Percentiles rank a stretch among this genome's conserved stretches.
phyloP scores from a whole-genome alignment of 2,797 vertebrate species.

The Gila robusta region DNA sequence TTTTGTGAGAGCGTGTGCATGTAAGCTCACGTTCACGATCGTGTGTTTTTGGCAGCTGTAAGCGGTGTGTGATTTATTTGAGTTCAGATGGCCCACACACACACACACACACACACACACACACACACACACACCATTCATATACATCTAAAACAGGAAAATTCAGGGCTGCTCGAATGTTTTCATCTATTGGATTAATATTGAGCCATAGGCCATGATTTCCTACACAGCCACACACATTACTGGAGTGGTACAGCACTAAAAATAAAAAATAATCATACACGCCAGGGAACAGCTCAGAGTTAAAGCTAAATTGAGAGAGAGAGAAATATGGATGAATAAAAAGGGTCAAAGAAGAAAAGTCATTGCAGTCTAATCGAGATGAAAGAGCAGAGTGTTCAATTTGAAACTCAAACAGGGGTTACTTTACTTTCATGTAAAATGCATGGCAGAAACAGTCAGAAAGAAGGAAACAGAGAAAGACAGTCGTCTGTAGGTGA shows the following conservation, averaged over 20 bases:
- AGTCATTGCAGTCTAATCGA: conserved; percentile 7
- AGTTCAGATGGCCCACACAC: conserved; percentile 25
- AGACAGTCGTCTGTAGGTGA: conserved; percentile 6
- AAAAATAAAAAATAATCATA: conserved; percentile 43
- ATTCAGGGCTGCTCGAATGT: conserved; percentile 28
- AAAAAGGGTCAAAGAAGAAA: conserved; percentile 27
- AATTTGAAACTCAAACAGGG: conserved; percentile 44
- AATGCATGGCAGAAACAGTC: conserved; percentile 31
- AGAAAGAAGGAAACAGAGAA: conserved; percentile 22
- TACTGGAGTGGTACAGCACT: conserved; percentile 32
- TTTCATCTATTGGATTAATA: conserved; percentile 42
- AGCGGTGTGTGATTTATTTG: conserved; percentile 16
- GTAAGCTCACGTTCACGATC: background rate
- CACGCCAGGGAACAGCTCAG: conserved; percentile 5
- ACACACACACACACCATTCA: conserved; percentile 24
- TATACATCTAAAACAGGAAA: conserved; percentile 46
- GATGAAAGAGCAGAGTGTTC: conserved; percentile 38
- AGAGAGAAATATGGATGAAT: background rate
- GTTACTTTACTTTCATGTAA: conserved; percentile 47
- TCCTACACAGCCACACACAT: conserved; percentile 30
- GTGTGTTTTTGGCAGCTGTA: conserved; percentile 21
- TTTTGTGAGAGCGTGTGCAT: background rate
- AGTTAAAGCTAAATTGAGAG: conserved; percentile 18
- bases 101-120: conserved; percentile 8
- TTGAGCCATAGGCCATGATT: conserved; percentile 37